These are phyloP conservation scores for Gymnoscopelus microlampas DNA, from an alignment of 2,797 vertebrate species.

Conservation along the genomic window DNA sequence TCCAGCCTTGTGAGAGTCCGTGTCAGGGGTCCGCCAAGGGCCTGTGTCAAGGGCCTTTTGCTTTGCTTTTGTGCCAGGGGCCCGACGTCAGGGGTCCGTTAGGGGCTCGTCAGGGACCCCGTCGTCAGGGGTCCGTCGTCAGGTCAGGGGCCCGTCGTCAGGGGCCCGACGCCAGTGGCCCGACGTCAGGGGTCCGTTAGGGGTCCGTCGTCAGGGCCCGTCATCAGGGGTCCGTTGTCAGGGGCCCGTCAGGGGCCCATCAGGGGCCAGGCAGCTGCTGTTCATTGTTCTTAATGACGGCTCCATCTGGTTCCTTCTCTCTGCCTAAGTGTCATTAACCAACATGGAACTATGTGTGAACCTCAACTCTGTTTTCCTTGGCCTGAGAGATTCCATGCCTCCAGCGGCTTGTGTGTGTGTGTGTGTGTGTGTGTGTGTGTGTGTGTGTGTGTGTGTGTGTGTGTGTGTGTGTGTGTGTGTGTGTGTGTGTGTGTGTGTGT, in stretches of 20 bases:
- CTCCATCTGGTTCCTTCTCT: slow-evolving; percentile 92
- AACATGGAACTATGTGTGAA: slow-evolving; percentile 87
- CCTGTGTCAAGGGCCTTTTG: too few relatives aligned
- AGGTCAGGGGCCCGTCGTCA: too few relatives aligned
- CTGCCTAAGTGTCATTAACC: slow-evolving; percentile 82
- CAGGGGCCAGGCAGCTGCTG: slow-evolving; percentile 90
- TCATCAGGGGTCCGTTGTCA: slow-evolving; percentile 49
- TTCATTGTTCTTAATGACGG: slow-evolving; percentile 90
- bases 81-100: too few relatives aligned
- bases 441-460: too few relatives aligned
- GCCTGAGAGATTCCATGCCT: slow-evolving; percentile 53
- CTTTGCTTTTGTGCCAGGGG: too few relatives aligned
- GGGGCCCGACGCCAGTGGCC: neutral
- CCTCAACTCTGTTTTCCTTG: slow-evolving; percentile 81
- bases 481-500: too few relatives aligned
- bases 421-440: too few relatives aligned
- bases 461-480: too few relatives aligned
- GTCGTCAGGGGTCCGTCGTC: slow-evolving; percentile 48
- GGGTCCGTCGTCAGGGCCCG: slow-evolving; percentile 38
- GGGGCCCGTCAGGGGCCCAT: slow-evolving; percentile 71
- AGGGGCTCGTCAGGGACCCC: neutral
- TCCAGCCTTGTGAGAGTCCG: neutral
- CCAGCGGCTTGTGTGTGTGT: neutral
- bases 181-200: slow-evolving; percentile 60
- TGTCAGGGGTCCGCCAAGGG: too few relatives aligned